phyloP scores from a whole-genome alignment of 2,113 vertebrate genomes.

The Uria lomvia region DNA sequence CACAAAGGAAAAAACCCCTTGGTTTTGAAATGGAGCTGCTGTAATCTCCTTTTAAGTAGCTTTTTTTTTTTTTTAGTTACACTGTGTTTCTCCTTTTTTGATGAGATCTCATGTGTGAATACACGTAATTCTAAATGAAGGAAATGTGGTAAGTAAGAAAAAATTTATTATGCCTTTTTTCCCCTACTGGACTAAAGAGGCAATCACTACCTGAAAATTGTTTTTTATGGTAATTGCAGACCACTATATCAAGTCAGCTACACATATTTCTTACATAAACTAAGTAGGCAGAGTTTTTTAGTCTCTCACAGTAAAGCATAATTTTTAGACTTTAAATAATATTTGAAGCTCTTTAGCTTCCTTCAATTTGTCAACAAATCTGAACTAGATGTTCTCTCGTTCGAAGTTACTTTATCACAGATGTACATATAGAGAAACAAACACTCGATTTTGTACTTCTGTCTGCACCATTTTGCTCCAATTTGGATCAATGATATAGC shows the following conservation, averaged over 20 bases:
- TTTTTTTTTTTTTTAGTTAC: not conserved
- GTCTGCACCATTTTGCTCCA: not conserved
- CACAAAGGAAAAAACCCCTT: not conserved
- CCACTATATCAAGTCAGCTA: not conserved
- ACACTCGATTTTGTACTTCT: not conserved
- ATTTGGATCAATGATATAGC: not conserved
- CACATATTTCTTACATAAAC: not conserved
- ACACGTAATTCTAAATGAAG: not conserved
- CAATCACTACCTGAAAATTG: not conserved
- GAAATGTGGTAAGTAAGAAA: not conserved
- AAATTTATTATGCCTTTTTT: not conserved
- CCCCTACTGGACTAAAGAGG: not conserved
- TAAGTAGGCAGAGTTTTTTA: not conserved
- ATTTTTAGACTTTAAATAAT: not conserved
- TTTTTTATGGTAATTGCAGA: not conserved
- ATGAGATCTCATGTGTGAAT: not conserved
- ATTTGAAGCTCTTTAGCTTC: not conserved
- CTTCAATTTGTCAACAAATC: not conserved
- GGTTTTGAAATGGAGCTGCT: not conserved
- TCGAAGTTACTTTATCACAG: not conserved
- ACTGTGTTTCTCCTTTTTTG: not conserved
- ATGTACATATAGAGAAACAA: not conserved
- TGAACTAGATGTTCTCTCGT: not conserved
- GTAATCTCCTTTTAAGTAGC: not conserved
- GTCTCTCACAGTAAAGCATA: not conserved